Evolutionary conservation across 2,888 invertebrate genomes (phyloP).

Genomic region (Plebejus argus): DNA sequence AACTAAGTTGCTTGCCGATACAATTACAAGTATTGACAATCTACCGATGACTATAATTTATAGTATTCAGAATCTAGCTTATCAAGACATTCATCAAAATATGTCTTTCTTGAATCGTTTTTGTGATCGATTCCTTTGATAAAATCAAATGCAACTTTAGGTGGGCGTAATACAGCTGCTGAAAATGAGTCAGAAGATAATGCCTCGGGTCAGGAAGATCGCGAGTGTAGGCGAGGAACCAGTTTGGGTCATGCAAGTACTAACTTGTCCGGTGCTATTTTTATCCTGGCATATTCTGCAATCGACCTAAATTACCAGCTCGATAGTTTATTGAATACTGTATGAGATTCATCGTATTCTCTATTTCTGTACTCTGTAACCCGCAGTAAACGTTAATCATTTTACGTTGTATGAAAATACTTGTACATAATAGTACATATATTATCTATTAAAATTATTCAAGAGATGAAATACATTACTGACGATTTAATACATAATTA

Average conservation of each 20-base stretch:
- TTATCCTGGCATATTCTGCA: conserved; percentile 65
- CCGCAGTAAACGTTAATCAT: background rate
- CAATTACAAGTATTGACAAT: background rate
- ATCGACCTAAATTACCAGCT: conserved; percentile 50
- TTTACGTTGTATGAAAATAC: background rate
- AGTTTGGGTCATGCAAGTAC: conserved; percentile 66
- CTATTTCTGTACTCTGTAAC: background rate
- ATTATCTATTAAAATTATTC: background rate
- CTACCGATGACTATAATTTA: background rate
- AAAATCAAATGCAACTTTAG: conserved; percentile 33
- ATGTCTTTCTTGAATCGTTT: background rate
- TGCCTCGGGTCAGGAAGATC: conserved; percentile 59
- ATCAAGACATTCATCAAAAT: background rate
- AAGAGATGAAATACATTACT: background rate
- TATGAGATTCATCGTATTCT: background rate
- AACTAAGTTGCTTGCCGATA: background rate
- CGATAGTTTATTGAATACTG: conserved; percentile 15
- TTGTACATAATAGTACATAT: background rate
- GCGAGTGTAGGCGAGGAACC: conserved; percentile 71
- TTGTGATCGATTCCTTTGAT: background rate
- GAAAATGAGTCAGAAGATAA: conserved; percentile 61
- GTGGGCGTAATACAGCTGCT: conserved; percentile 44
- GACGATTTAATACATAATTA: background rate
- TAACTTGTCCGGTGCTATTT: conserved; percentile 72
- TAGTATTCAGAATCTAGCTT: background rate